Evolutionary conservation across 2,888 invertebrate species (phyloP).

Genomic region (Drosophila anomalata): DNA sequence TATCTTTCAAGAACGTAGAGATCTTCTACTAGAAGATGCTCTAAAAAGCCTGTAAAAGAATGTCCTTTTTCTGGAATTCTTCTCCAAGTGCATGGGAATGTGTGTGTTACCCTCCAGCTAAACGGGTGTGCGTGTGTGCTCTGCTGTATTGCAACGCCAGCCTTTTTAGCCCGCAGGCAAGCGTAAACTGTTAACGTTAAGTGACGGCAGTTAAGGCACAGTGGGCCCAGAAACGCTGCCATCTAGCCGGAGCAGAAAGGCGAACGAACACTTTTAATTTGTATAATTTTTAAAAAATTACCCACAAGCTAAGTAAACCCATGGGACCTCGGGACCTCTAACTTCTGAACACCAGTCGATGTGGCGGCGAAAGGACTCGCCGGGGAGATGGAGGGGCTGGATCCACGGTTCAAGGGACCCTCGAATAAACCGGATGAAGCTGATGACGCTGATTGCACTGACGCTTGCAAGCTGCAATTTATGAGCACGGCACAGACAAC

Average conservation of each 20-base stretch:
- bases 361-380: not conserved
- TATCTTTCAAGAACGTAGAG: not conserved
- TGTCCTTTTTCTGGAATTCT: not conserved
- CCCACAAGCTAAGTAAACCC: constrained; percentile 33
- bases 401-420: constrained; percentile 48
- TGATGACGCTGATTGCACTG: constrained; percentile 78
- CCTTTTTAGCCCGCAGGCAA: constrained; percentile 77
- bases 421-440: constrained; percentile 71
- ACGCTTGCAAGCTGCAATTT: constrained; percentile 78
- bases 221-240: constrained; percentile 51
- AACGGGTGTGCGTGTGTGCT: constrained; percentile 14
- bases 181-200: constrained; percentile 79
- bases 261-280: constrained; percentile 22
- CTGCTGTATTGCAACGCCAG: constrained; percentile 68
- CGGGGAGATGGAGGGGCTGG: not conserved
- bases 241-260: not conserved
- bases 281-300: constrained; percentile 41
- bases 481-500: constrained; percentile 65
- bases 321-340: constrained; percentile 19
- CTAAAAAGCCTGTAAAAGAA: not conserved
- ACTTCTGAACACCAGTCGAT: constrained; percentile 6
- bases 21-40: not conserved
- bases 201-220: constrained; percentile 77
- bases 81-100: not conserved
- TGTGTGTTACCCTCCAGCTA: not conserved